Conservation (phyloP, 2,888 invertebrate species). For the Erannis defoliaria region DNA sequence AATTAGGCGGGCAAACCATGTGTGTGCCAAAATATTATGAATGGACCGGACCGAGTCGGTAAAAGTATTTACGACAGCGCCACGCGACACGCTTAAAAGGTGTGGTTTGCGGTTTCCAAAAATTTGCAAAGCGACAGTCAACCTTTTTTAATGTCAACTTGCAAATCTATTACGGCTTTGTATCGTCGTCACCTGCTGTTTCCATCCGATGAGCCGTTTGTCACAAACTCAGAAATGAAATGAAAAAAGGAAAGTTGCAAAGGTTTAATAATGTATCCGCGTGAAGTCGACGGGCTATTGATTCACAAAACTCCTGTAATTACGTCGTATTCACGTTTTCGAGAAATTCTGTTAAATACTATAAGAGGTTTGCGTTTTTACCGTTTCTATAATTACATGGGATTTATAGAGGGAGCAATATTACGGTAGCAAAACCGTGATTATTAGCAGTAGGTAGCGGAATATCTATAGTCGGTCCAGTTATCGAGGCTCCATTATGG, state of each 20-base stretch:
- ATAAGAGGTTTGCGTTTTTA: conserved; percentile 35
- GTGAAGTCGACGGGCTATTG: conserved; percentile 12
- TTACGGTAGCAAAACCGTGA: conserved; percentile 45
- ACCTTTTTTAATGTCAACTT: conserved; percentile 65
- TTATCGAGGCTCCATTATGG: conserved; percentile 60
- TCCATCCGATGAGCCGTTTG: conserved; percentile 50
- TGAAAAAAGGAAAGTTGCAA: conserved; percentile 54
- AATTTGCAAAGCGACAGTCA: conserved; percentile 62
- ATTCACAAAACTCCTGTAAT: conserved; percentile 23
- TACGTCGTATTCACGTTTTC: conserved; percentile 14
- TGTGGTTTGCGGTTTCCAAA: conserved; percentile 81
- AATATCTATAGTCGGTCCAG: conserved; percentile 57
- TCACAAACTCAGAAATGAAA: conserved; percentile 55
- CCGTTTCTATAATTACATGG: conserved; percentile 39
- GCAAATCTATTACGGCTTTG: conserved; percentile 73
- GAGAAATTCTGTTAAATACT: conserved; percentile 25
- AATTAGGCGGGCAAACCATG: conserved; percentile 63
- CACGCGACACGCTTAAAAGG: conserved; percentile 73
- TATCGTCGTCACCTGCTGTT: conserved; percentile 69
- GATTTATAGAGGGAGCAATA: conserved; percentile 31
- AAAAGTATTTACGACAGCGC: conserved; percentile 68
- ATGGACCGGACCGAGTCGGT: conserved; percentile 63
- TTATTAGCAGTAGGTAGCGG: conserved; percentile 46
- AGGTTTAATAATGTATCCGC: conserved; percentile 35
- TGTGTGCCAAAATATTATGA: conserved; percentile 63